Conservation (phyloP, 2,888 invertebrate genomes). For the Coelinius sp. region DNA sequence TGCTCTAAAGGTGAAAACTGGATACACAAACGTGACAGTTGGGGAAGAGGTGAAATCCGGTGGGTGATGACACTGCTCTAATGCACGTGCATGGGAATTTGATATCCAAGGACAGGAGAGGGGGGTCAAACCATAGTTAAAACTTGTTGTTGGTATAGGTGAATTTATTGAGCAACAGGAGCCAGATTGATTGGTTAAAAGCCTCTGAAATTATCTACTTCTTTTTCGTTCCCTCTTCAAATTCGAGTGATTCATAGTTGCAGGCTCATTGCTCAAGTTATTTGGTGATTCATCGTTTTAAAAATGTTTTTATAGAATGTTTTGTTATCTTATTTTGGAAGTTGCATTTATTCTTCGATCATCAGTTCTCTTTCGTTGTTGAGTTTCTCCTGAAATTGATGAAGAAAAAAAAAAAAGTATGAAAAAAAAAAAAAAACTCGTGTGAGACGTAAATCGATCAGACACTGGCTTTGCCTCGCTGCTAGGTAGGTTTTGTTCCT, state of each 20-base stretch:
- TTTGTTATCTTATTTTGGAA: background rate
- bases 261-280: constrained; percentile 8
- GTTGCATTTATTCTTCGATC: background rate
- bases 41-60: constrained; percentile 49
- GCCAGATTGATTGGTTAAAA: constrained; percentile 40
- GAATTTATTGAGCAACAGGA: constrained; percentile 42
- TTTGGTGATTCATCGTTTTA: constrained; percentile 20
- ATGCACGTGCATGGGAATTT: constrained; percentile 70
- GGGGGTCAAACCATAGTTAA: constrained; percentile 54
- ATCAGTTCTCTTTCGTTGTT: constrained; percentile 13
- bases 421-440: constrained; percentile 36
- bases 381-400: background rate
- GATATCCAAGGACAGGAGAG: constrained; percentile 56
- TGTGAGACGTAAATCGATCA: constrained; percentile 69
- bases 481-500: constrained; percentile 49
- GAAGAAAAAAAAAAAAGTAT: constrained; percentile 4
- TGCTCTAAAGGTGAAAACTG: constrained; percentile 48
- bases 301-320: background rate
- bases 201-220: background rate
- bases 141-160: constrained; percentile 63
- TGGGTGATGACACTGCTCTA: constrained; percentile 68
- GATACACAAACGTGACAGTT: constrained; percentile 41
- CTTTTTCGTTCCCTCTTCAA: background rate
- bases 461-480: constrained; percentile 59
- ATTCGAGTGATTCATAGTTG: constrained; percentile 20